Base-by-base conservation (phyloP, 1,140 invertebrate genomes). In the Araneus ventricosus region DNA sequence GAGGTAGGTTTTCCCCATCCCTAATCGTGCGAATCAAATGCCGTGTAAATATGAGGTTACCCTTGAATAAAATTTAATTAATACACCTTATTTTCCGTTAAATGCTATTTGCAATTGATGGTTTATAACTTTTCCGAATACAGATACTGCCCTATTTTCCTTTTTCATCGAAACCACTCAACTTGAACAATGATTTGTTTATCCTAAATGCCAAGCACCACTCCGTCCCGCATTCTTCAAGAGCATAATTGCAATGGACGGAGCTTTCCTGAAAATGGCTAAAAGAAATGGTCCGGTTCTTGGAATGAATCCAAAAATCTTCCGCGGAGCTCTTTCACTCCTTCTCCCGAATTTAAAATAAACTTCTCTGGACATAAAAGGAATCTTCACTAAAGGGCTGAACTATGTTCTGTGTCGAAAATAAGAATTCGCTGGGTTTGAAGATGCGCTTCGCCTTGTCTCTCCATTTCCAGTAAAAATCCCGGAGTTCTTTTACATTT, bases 261-360 rank as follows among this genome's bases (percentile, higher is more conserved):
- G 34, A 37, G 27, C 30, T 84, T 84, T 52, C 41, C 39, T 41
- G 22, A 52, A 84, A 84, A 84, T 30, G 82, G 41, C 82, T 57
- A 45, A 57, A 84, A 57, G 45, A 84, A 84, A 45, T 52, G 24
- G 82, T 84, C 45, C 30, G 45, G 41, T 45, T 84, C 45, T 84
- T 84, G 82, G 80, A 84, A 52, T 84, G 39, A 57, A 84, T 84
- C 82, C 82, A 84, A 84, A 27, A 57, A 84, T 27, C 41, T n/a
- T 84, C 70, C 70, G n/a, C n/a, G 82, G 82, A 84, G 82, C 79
- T 24, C 45, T 75, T 75, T 75, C 70, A 2, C 70, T 57, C 45
- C 17, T 52, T 52, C 10, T 52, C 82, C 82, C 45, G 82, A 41
- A 84, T 84, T 84, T 84, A 84, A 84, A 84, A 84, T 84, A 84